Evolutionary conservation across 1,140 invertebrate genomes (phyloP), one percentile per base, ranked within the genome.

Genomic region (Pollicipes pollicipes): DNA sequence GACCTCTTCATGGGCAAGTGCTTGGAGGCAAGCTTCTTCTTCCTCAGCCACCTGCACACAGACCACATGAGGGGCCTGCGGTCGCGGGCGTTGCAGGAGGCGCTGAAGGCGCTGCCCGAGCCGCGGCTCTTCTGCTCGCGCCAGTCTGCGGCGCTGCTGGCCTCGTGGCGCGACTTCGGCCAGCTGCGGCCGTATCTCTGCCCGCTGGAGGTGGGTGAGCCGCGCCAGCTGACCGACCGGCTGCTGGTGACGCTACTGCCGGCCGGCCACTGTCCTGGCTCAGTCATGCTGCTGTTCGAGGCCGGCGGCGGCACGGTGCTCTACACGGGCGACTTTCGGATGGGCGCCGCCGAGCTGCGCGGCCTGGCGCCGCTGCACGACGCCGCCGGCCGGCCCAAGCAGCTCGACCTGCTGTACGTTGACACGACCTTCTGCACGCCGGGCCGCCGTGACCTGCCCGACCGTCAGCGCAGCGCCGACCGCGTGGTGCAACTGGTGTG

Each of bases 241-340:
- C 64, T 88, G 0, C 81, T 78, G 35, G 84, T 88, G 0, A 85
- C 83, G 0, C 77, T 82, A 13, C 81, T 88, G 69, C 83, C 87
- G 29, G 85, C 88, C 3, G 87, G 85, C 26, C 88, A 89, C 77
- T 88, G 87, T 78, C 84, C 86, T 13, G 88, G 88, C 0, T 88
- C 88, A 3, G 82, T 88, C 0, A 90, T 90, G 88, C 88, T 88
- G 77, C 73, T 88, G 21, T 86, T 88, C 74, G 83, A 85, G 79
- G 82, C 73, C 64, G 73, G 78, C 35, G 72, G 71, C 30, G 74
- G 75, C 35, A 74, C 72, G 4, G 75, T 89, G 71, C 78, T 90
- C 8, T 88, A 86, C 74, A 89, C 88, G 0, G 88, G 88, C 0
- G 88, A 90, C 77, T 89, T 87, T 77, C 80, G 87, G 75, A 81